These are phyloP conservation scores for Platycnemis pennipes DNA, from an alignment of 2,888 invertebrate species.

Conservation along the genomic window DNA sequence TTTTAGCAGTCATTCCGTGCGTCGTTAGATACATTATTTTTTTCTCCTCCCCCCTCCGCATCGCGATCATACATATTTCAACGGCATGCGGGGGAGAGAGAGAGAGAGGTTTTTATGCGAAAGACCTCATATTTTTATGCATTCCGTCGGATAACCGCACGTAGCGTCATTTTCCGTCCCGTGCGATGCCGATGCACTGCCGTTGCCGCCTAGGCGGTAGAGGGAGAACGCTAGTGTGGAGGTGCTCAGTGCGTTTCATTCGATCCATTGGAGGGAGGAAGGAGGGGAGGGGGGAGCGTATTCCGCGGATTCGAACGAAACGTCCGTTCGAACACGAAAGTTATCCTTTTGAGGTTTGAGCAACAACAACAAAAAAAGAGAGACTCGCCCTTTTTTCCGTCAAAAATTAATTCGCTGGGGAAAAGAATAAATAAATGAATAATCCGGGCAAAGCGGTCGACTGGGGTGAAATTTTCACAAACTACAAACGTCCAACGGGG, in stretches of 20 bases:
- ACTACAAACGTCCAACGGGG: neutral
- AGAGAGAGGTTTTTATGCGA: neutral
- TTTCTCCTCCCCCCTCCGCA: neutral
- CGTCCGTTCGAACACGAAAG: neutral
- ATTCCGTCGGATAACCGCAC: neutral
- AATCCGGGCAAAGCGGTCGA: neutral
- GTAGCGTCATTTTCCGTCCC: neutral
- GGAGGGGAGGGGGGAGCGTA: no score
- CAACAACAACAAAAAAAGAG: neutral
- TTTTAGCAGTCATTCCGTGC: conserved; percentile 4
- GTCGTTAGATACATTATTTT: neutral
- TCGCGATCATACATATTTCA: neutral
- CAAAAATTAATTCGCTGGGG: neutral
- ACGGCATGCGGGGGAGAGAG: neutral
- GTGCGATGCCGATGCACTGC: neutral
- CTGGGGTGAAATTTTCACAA: neutral
- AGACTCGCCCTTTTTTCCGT: neutral
- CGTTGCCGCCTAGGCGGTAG: neutral
- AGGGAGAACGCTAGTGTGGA: neutral
- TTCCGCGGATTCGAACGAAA: neutral
- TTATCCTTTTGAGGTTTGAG: neutral
- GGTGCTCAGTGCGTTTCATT: neutral
- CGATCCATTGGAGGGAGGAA: neutral
- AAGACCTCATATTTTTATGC: neutral
- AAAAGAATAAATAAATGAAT: neutral